Percentiles rank a stretch among this genome's conserved stretches.
phyloP scores from a whole-genome alignment of 1,140 invertebrate species.

The Berghia stephanieae region DNA sequence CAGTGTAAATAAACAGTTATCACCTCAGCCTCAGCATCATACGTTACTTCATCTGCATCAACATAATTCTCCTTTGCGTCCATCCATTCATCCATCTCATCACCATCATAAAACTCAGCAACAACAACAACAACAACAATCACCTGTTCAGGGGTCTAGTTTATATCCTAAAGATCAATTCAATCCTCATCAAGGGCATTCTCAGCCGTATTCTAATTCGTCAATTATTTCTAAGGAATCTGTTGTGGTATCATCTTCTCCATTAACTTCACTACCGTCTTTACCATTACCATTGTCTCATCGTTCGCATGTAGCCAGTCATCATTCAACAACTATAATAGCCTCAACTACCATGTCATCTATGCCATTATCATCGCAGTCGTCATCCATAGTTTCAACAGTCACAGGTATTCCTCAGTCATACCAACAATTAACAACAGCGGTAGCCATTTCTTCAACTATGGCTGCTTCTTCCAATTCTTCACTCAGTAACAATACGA shows the following conservation, averaged over 20 bases:
- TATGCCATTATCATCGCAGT: conserved; percentile 20
- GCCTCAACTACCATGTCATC: background rate
- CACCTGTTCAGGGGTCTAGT: conserved; percentile 21
- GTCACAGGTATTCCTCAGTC: conserved; percentile 15
- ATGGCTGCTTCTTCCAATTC: conserved; percentile 4
- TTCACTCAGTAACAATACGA: too few species aligned
- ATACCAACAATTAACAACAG: conserved; percentile 18
- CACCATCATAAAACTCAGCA: conserved; percentile 20
- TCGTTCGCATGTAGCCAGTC: background rate
- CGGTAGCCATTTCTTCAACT: background rate
- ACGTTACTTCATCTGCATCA: background rate
- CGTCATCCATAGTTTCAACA: too few species aligned
- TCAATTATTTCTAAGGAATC: too few species aligned
- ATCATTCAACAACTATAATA: conserved; percentile 19
- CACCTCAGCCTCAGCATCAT: background rate
- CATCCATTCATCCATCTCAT: background rate
- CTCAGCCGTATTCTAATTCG: too few species aligned
- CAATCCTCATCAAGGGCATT: too few species aligned
- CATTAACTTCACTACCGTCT: too few species aligned
- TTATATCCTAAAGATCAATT: too few species aligned
- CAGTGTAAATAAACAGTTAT: background rate
- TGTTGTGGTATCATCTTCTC: too few species aligned
- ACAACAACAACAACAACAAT: conserved; percentile 23
- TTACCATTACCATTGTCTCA: conserved; percentile 16
- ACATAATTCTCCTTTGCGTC: background rate